These are phyloP conservation scores for Mylabris phalerata DNA, from an alignment of 1,140 invertebrate genomes.

Conservation along the genomic window DNA sequence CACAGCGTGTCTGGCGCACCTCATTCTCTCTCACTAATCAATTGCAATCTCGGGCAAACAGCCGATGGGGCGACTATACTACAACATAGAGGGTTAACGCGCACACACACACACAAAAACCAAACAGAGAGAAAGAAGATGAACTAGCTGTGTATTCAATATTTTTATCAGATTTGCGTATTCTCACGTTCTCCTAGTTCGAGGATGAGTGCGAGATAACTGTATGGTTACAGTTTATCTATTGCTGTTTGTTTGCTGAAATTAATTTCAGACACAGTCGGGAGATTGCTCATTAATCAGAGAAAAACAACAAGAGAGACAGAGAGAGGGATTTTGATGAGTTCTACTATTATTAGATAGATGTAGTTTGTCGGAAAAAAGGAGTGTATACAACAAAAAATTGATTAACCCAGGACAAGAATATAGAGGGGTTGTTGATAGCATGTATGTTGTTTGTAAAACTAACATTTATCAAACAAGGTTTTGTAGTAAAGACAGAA, in stretches of 20 bases:
- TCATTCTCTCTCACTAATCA: constrained; percentile 17
- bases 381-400: no score
- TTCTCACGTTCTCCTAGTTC: constrained; percentile 35
- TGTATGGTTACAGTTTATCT: constrained; percentile 27
- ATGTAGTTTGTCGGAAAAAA: no score
- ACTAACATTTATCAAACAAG: no score
- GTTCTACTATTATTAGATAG: no score
- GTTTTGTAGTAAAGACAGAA: no score
- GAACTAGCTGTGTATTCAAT: constrained; percentile 29
- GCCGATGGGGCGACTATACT: constrained; percentile 14
- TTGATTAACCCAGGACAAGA: no score
- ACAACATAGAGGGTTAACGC: neutral
- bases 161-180: constrained; percentile 39
- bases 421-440: no score
- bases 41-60: constrained; percentile 28
- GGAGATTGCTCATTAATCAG: constrained; percentile 32
- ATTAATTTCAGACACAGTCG: constrained; percentile 32
- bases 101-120: neutral
- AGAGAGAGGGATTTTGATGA: constrained; percentile 23
- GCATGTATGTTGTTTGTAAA: no score
- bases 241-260: constrained; percentile 35
- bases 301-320: constrained; percentile 6
- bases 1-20: constrained; percentile 31
- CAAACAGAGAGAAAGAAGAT: constrained; percentile 8
- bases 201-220: constrained; percentile 28